Evolutionary conservation across 2,888 invertebrate genomes (phyloP).

Genomic region (Lomographa bimaculata): DNA sequence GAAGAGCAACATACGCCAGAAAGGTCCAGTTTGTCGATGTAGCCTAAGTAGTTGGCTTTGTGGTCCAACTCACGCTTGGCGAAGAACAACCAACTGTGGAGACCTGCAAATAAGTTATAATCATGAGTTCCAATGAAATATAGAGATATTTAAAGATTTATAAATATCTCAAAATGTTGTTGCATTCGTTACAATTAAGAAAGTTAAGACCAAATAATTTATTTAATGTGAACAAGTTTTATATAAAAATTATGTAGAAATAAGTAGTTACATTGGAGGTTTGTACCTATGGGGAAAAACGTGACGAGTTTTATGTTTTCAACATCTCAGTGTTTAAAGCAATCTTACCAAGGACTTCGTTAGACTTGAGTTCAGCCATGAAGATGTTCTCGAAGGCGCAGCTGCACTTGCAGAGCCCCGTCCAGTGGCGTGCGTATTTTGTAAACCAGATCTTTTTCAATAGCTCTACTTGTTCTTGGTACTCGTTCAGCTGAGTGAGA

Average conservation of each 20-base stretch:
- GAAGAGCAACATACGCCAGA: slow-evolving; percentile 90
- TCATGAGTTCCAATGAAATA: too few relatives aligned
- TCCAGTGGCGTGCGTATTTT: slow-evolving; percentile 91
- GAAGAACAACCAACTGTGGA: slow-evolving; percentile 97
- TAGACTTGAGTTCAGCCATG: slow-evolving; percentile 92
- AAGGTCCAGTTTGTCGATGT: slow-evolving; percentile 89
- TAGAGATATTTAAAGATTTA: too few relatives aligned
- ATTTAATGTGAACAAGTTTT: too few relatives aligned
- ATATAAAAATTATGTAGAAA: too few relatives aligned
- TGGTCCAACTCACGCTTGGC: slow-evolving; percentile 89
- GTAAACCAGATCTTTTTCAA: slow-evolving; percentile 91
- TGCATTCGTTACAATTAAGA: too few relatives aligned
- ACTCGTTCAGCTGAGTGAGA: slow-evolving; percentile 86
- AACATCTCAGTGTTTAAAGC: too few relatives aligned
- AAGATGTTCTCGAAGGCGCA: slow-evolving; percentile 97
- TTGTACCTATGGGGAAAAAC: too few relatives aligned
- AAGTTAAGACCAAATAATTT: too few relatives aligned
- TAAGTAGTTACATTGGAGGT: too few relatives aligned
- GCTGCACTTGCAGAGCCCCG: slow-evolving; percentile 91
- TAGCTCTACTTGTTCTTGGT: slow-evolving; percentile 80
- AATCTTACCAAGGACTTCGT: slow-evolving; percentile 85
- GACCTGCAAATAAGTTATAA: slow-evolving; percentile 82
- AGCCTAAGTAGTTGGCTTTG: slow-evolving; percentile 91
- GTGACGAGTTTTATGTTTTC: too few relatives aligned
- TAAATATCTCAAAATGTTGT: too few relatives aligned